Base-by-base conservation (phyloP, 2,113 vertebrate species). In the Bolborhynchus lineola region DNA sequence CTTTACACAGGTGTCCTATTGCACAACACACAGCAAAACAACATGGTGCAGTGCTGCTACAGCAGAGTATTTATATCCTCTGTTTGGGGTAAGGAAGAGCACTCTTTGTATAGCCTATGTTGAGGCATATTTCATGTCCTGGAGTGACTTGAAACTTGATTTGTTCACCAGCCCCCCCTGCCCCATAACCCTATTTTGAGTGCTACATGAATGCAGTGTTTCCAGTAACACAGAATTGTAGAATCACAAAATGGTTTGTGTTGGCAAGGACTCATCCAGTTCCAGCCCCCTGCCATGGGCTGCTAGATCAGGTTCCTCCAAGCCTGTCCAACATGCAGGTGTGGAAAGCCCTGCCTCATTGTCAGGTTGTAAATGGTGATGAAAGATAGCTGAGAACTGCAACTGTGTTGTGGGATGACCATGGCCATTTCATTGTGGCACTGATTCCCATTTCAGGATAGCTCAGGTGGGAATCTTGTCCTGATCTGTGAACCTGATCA, bases 281-380 rank as follows among this genome's bases (percentile, higher is more conserved):
- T 59, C 57, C 33, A 24, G 10, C 13, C 21, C 13, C 13, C 21
- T 59, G 57, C 33, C 20, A 59, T 2, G 6, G 57, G 33, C 57
- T 23, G 33, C 57, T 59, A 24, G 14, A 59, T 6, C 57, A 59
- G 33, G 13, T 59, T 59, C 13, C 21, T 35, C 21, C 57, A 59
- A 35, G 33, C 13, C 21, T 0, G 2, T 24, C 33, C 57, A 35
- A 24, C 35, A 26, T 0, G 0, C 7, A 7, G 3, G 21, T 64
- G 15, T 77, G 53, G 88, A 65, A 80, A 74, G 20, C 49, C 78
- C 47, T 86, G 39, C 44, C 35, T 33, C 80, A 53, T 15, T 84
- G 24, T 33, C 35, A 29, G 50, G 11, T 18, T 74, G 81, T 80
- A 89, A 81, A 69, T 46, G 57, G 35, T 68, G 63, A n/a, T 49